Conservation (phyloP, 2,888 invertebrate genomes). For the Sympetrum striolatum region DNA sequence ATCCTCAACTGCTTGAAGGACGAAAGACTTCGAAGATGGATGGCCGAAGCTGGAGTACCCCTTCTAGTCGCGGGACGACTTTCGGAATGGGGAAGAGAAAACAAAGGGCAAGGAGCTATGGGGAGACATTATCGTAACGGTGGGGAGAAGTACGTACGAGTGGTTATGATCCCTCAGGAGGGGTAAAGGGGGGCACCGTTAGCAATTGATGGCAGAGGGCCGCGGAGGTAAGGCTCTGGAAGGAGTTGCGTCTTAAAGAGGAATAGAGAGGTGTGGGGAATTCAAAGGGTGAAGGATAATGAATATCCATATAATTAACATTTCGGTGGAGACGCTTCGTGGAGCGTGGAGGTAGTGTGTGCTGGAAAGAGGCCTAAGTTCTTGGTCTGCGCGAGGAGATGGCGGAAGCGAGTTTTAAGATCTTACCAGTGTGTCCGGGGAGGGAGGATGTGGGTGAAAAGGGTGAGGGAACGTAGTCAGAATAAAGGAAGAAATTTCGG, state of each 20-base stretch:
- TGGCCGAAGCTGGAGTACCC: neutral
- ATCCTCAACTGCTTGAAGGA: slow-evolving; percentile 32
- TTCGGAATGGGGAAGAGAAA: neutral
- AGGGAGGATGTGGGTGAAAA: neutral
- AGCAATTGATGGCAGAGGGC: neutral
- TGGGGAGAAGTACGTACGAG: neutral
- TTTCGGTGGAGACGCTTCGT: slow-evolving; percentile 37
- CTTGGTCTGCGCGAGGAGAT: neutral
- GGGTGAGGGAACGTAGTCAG: slow-evolving; percentile 8
- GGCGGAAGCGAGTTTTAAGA: slow-evolving; percentile 26
- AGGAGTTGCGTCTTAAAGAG: neutral
- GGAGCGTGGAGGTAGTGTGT: slow-evolving; percentile 9
- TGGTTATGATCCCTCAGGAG: slow-evolving; percentile 15
- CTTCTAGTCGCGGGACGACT: neutral
- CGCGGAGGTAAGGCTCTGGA: neutral
- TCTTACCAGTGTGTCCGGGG: slow-evolving; percentile 24
- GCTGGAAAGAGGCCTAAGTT: slow-evolving; percentile 3
- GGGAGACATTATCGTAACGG: neutral
- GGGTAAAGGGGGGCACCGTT: neutral
- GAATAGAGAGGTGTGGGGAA: neutral
- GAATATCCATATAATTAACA: slow-evolving; percentile 44
- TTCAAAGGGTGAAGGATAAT: slow-evolving; percentile 15
- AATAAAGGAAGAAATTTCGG: slow-evolving; percentile 15
- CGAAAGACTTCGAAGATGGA: slow-evolving; percentile 20
- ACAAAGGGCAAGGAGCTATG: slow-evolving; percentile 4